Base-by-base conservation (phyloP, 2,113 vertebrate genomes). In the Trinectes maculatus region DNA sequence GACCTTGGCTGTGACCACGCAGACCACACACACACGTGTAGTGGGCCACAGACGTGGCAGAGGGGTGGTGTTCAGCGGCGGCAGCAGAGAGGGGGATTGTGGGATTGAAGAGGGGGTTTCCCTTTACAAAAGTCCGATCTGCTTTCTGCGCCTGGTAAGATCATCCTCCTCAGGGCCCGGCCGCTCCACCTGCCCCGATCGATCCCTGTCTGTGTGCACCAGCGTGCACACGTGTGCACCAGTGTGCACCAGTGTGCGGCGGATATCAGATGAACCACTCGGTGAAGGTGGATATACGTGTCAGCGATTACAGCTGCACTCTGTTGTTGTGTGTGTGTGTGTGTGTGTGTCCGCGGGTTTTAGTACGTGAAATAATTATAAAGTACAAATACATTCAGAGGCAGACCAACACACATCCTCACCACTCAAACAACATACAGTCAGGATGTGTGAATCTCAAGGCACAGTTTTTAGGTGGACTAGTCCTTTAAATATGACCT, bases 111-210 rank as follows among this genome's bases (percentile, higher is more conserved):
- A 21, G 16, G 29, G 58, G 79, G 78, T n/a, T 79, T 82, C 60
- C 74, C 74, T 74, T 83, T 80, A 79, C 80, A 76, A 29, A 37
- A 29, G 39, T 21, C 68, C 46, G 80, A 82, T 90, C 77, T 66
- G 6, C 42, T 89, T 85, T 77, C 90, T 71, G 25, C 72, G 37
- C 77, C 18, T n/a, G 15, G 88, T 86, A 91, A 91, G 58, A 73
- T 62, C 74, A 88, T 88, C 85, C 83, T 84, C 86, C 86, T 87
- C 74, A 37, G 87, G 86, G 89, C 84, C 71, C 6, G 46, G 51
- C 73, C 25, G 31, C 80, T 69, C 48, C 69, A 53, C 60, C 76
- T 67, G 44, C 70, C 49, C 5, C 26, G 24, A 90, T 89, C 66
- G 83, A 89, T 86, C 78, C 43, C n/a, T 31, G 29, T 31, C 5